Conservation (phyloP, 2,888 invertebrate species). For the Ophion ventricosus region DNA sequence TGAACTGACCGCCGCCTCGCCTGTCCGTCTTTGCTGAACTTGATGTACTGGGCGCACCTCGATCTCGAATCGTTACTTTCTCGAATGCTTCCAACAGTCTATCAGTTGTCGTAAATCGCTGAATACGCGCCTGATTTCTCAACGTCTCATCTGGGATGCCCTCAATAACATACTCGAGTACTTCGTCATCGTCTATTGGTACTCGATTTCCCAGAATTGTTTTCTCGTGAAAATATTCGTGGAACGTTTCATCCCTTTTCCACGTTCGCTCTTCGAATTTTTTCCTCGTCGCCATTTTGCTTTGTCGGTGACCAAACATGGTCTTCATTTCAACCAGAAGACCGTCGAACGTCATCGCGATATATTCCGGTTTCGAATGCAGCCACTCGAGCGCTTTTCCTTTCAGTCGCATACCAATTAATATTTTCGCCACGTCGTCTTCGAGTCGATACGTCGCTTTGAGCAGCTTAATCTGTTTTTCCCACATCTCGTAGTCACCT, state of each 20-base stretch:
- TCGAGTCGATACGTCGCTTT: constrained; percentile 14
- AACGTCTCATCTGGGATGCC: constrained; percentile 56
- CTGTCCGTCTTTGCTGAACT: not conserved
- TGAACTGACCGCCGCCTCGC: not conserved
- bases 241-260: too few relatives aligned
- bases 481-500: not conserved
- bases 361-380: constrained; percentile 51
- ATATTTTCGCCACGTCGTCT: not conserved
- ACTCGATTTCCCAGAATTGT: constrained; percentile 37
- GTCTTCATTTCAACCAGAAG: constrained; percentile 22
- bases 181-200: constrained; percentile 49
- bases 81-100: constrained; percentile 36
- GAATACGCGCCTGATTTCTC: constrained; percentile 56
- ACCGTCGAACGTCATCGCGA: not conserved
- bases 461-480: constrained; percentile 25
- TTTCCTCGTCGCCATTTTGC: constrained; percentile 14
- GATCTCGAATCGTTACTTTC: constrained; percentile 25
- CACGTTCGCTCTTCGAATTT: too few relatives aligned
- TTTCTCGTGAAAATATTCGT: too few relatives aligned
- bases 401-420: constrained; percentile 23
- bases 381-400: constrained; percentile 16
- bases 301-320: constrained; percentile 51
- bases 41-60: not conserved
- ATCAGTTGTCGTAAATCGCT: constrained; percentile 9
- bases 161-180: constrained; percentile 59